Evolutionary conservation across 2,113 vertebrate species (phyloP), one percentile per base, ranked within the genome.

Genomic region (Muscicapa adusta): DNA sequence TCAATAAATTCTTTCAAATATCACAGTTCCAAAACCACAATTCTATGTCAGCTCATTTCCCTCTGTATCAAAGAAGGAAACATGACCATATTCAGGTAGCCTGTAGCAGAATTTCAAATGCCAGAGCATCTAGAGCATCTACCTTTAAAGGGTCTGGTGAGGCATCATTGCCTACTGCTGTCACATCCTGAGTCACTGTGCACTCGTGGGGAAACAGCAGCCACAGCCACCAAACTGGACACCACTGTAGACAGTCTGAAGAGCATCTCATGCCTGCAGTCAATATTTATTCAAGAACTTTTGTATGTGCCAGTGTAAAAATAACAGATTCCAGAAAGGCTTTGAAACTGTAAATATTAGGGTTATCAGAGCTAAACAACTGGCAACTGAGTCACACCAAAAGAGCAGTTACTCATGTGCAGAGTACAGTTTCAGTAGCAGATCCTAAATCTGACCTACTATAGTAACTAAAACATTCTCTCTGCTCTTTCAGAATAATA

Each of bases 311-410:
- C 60, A 77, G 26, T 56, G 14, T 74, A 92, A 93, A 92, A 96
- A 47, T 67, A 81, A 87, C 2, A 1, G 26, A 85, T 62, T 48
- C n/a, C 38, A 91, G 72, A 96, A 87, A 94, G 56, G 18, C 33
- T 86, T 54, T 18, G 13, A 77, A 88, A 94, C n/a, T 67, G 29
- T 95, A 96, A 95, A 93, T 95, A 94, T 91, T 96, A 87, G 58
- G 34, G 60, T 71, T 85, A 89, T 93, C 81, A 77, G 40, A 93
- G 53, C 29, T 87, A 91, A 96, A 94, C 48, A 78, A 57, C 56
- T 89, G 84, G 47, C 61, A 91, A 81, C 33, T 42, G 51, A 89
- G 43, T 87, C 77, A 78, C 56, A 91, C 36, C 61, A 58, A 74
- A 90, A 60, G 43, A 78, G 34, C 51, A 74, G 47, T 81, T 86